These are phyloP conservation scores for Quadroppia sp. DNA, from an alignment of 2,888 invertebrate species.

Conservation along the genomic window DNA sequence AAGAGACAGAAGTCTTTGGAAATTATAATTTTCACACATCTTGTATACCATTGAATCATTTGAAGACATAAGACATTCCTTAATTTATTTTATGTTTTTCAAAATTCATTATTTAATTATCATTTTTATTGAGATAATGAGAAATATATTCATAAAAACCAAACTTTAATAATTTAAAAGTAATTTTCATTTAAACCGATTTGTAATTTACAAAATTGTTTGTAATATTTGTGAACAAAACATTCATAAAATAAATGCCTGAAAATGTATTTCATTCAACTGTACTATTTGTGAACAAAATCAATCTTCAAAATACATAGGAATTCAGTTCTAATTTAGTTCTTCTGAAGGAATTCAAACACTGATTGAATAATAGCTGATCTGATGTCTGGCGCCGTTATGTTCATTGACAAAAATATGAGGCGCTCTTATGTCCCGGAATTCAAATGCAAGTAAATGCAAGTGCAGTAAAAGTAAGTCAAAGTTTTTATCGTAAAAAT, in stretches of 20 bases:
- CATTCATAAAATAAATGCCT: conserved; percentile 2
- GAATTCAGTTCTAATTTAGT: conserved; percentile 20
- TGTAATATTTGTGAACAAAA: conserved; percentile 13
- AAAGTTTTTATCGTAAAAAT: background rate
- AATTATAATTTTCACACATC: background rate
- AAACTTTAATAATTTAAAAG: background rate
- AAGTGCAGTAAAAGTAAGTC: conserved; percentile 6
- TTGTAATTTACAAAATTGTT: conserved; percentile 11
- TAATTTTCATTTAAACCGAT: background rate
- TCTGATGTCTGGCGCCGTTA: conserved; percentile 17
- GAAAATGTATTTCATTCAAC: background rate
- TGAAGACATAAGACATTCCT: background rate
- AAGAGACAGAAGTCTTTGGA: background rate
- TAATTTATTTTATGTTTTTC: background rate
- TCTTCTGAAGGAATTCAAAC: background rate
- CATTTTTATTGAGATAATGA: background rate
- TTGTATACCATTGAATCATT: background rate
- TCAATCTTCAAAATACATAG: conserved; percentile 2
- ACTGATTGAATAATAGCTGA: background rate
- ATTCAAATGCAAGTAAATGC: conserved; percentile 18
- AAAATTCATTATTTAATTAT: background rate
- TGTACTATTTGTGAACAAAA: background rate
- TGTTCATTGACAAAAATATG: conserved; percentile 31
- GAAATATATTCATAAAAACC: background rate
- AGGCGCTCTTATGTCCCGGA: conserved; percentile 29